Conservation (phyloP, 2,888 invertebrate species). For the Penaeus monodon region DNA sequence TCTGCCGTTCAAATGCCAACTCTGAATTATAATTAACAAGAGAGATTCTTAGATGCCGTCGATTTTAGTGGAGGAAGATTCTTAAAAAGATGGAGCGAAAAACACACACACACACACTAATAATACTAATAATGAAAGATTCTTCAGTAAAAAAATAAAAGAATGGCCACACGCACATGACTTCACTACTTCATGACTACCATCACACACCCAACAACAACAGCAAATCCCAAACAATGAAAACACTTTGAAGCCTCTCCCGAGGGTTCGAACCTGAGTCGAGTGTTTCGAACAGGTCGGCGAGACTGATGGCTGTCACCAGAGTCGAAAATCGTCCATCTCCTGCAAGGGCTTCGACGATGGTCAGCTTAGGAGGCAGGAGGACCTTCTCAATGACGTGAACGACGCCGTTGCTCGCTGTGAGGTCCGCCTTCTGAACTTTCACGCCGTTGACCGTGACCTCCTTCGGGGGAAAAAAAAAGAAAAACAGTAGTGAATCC, state of each 20-base stretch:
- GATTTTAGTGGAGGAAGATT: too few relatives aligned
- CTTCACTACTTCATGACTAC: too few relatives aligned
- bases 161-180: too few relatives aligned
- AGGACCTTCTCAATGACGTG: slow-evolving; percentile 19
- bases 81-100: too few relatives aligned
- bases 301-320: not conserved
- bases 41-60: too few relatives aligned
- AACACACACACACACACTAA: too few relatives aligned
- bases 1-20: too few relatives aligned
- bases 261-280: not conserved
- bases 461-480: not conserved
- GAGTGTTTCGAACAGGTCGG: slow-evolving; percentile 8
- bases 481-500: not conserved
- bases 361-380: not conserved
- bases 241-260: not conserved
- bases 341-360: not conserved
- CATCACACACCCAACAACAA: too few relatives aligned
- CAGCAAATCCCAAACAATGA: too few relatives aligned
- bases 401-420: slow-evolving; percentile 4
- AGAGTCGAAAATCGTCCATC: not conserved
- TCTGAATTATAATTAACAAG: too few relatives aligned
- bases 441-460: not conserved
- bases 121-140: too few relatives aligned
- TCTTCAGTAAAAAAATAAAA: too few relatives aligned
- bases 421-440: not conserved